These are phyloP conservation scores for Teleiodes luculella DNA, from an alignment of 2,888 invertebrate species.

Conservation along the genomic window DNA sequence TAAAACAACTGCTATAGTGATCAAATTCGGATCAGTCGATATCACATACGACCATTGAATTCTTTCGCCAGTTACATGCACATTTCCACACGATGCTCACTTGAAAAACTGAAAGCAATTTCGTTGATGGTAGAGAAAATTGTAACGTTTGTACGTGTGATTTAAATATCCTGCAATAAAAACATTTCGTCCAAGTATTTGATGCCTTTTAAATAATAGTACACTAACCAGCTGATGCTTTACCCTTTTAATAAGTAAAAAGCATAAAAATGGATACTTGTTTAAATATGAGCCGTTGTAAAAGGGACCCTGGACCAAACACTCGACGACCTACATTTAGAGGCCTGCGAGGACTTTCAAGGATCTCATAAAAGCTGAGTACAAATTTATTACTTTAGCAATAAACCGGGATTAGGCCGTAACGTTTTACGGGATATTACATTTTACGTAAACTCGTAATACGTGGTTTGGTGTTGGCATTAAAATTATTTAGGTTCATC, in stretches of 20 bases:
- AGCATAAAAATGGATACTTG: too few species aligned
- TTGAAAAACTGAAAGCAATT: too few species aligned
- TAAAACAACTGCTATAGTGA: too few species aligned
- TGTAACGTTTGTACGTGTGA: too few species aligned
- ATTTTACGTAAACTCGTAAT: conserved; percentile 46
- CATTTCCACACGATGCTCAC: too few species aligned
- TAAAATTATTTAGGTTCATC: conserved; percentile 32
- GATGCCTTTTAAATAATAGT: too few species aligned
- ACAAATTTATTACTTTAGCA: conserved; percentile 48
- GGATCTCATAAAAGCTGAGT: conserved; percentile 56
- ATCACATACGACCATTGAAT: too few species aligned
- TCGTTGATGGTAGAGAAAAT: too few species aligned
- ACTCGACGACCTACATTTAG: conserved; percentile 43
- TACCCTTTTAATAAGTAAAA: neutral
- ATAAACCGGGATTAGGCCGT: conserved; percentile 57
- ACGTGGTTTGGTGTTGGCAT: conserved; percentile 30
- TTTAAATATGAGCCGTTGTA: neutral
- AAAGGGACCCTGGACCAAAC: conserved; percentile 14
- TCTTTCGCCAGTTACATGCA: too few species aligned
- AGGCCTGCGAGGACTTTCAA: conserved; percentile 44
- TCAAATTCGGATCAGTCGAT: too few species aligned
- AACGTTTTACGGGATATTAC: conserved; percentile 53
- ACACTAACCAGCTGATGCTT: neutral
- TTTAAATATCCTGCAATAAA: too few species aligned
- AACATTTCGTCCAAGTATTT: too few species aligned